These are phyloP conservation scores for Acromyrmex echinatior DNA, from an alignment of 1,140 invertebrate species.

Conservation along the genomic window DNA sequence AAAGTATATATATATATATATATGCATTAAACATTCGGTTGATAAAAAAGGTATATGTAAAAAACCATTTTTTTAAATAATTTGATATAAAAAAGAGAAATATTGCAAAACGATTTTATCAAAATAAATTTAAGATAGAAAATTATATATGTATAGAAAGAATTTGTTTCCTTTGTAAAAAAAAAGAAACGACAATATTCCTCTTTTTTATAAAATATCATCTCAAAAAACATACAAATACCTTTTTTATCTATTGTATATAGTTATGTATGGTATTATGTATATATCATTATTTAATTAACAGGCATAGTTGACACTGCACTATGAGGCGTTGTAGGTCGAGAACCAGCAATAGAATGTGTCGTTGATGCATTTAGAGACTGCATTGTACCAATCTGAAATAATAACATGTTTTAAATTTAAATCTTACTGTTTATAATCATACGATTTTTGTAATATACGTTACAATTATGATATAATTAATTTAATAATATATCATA, in stretches of 20 bases:
- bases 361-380: slow-evolving; percentile 93
- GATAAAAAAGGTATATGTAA: slow-evolving; percentile 10
- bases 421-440: not conserved
- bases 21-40: slow-evolving; percentile 7
- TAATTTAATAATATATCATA: slow-evolving; percentile 86
- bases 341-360: slow-evolving; percentile 93
- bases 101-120: not conserved
- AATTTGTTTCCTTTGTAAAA: not conserved
- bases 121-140: slow-evolving; percentile 1
- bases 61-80: slow-evolving; percentile 3
- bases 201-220: not conserved
- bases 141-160: not conserved
- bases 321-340: slow-evolving; percentile 95
- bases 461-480: not conserved
- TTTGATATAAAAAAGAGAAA: not conserved
- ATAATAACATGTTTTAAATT: slow-evolving; percentile 63
- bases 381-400: slow-evolving; percentile 95
- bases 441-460: slow-evolving; percentile 48
- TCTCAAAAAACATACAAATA: slow-evolving; percentile 1
- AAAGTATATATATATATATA: slow-evolving; percentile 31
- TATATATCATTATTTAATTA: slow-evolving; percentile 77
- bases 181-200: not conserved
- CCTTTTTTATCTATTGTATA: slow-evolving; percentile 22
- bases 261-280: not conserved
- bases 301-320: slow-evolving; percentile 94